Conservation (phyloP, 2,888 invertebrate species). For the Oscheius sp. region DNA sequence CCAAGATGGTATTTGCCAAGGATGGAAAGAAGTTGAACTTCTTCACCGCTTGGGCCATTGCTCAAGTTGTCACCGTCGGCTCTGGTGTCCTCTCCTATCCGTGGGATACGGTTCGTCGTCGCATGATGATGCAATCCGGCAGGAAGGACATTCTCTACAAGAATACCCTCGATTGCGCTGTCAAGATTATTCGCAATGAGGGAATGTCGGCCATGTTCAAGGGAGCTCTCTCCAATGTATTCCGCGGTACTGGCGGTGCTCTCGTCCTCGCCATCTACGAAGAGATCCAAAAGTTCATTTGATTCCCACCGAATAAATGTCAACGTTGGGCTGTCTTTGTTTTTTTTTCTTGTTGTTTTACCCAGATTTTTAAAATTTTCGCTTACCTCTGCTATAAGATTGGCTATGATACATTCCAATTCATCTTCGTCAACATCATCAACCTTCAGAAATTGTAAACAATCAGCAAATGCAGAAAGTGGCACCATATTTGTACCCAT, state of each 20-base stretch:
- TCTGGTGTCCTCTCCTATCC: constrained; percentile 96
- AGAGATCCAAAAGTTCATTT: constrained; percentile 76
- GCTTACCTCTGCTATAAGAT: constrained; percentile 88
- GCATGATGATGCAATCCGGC: constrained; percentile 99
- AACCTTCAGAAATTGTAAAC: constrained; percentile 84
- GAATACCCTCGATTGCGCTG: constrained; percentile 91
- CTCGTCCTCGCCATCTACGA: constrained; percentile 92
- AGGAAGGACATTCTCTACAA: constrained; percentile 89
- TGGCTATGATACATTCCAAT: constrained; percentile 94
- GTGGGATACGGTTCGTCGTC: constrained; percentile 92
- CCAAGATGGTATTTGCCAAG: constrained; percentile 87
- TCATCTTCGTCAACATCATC: constrained; percentile 90
- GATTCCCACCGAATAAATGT: constrained; percentile 13
- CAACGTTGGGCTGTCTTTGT: background rate
- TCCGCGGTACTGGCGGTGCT: constrained; percentile 88
- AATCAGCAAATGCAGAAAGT: constrained; percentile 85
- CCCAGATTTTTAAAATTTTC: no score
- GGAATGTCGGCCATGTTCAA: constrained; percentile 91
- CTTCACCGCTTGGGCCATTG: constrained; percentile 88
- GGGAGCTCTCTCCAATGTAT: constrained; percentile 74
- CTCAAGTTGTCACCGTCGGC: constrained; percentile 82
- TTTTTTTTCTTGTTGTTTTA: background rate
- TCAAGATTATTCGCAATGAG: constrained; percentile 86
- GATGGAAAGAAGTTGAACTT: constrained; percentile 89
- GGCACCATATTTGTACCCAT: constrained; percentile 85